phyloP scores from a whole-genome alignment of 2,888 invertebrate genomes.

The Mythimna vitellina region DNA sequence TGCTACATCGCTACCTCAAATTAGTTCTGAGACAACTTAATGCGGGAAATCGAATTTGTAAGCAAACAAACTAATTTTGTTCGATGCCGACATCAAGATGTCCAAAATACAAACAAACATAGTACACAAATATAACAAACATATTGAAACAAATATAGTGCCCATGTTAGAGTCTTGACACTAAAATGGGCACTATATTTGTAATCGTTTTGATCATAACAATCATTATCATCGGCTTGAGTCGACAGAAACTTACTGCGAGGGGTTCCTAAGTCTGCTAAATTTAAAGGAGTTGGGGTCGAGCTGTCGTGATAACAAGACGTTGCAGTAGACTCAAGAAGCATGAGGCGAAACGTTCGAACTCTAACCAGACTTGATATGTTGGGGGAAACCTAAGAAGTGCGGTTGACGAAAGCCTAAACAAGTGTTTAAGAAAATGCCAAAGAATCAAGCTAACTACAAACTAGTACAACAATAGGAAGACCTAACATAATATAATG shows the following conservation, averaged over 20 bases:
- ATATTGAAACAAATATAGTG: too few species aligned
- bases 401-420: neutral
- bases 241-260: neutral
- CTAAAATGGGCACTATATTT: neutral
- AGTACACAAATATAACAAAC: too few species aligned
- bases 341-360: neutral
- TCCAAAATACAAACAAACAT: too few species aligned
- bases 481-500: constrained; percentile 11
- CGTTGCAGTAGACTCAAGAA: neutral
- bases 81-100: too few species aligned
- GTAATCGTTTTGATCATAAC: neutral
- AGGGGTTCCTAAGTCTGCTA: neutral
- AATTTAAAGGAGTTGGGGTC: neutral
- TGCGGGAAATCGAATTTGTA: neutral
- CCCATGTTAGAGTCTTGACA: too few species aligned
- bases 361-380: too few species aligned
- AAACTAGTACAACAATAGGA: neutral
- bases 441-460: constrained; percentile 4
- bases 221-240: neutral
- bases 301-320: neutral
- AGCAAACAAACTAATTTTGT: neutral
- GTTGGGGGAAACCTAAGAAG: neutral
- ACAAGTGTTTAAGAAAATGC: neutral
- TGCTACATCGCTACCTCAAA: neutral
- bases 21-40: neutral